A percentile compares a stretch with the other conserved stretches of the same genome.
Conservation (phyloP, 2,888 invertebrate genomes). For the Polyommatus iphigenia region DNA sequence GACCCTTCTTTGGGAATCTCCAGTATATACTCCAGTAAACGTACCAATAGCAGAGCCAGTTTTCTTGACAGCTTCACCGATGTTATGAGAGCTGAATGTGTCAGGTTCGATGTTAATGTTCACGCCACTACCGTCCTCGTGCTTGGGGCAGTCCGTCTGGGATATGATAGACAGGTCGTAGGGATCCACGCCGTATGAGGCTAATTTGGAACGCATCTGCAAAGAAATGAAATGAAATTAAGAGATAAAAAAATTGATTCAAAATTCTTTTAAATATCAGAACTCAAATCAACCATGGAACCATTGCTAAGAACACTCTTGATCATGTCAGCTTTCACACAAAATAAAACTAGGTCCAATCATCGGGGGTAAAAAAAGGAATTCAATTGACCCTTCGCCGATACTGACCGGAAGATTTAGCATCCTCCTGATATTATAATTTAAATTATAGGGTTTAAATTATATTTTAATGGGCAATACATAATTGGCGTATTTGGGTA, state of each 20-base stretch:
- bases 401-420: too few species aligned
- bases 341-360: too few species aligned
- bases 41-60: conserved; percentile 85
- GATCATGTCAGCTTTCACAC: too few species aligned
- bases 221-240: conserved; percentile 19
- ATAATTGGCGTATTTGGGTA: too few species aligned
- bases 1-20: too few species aligned
- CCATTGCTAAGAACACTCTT: too few species aligned
- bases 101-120: conserved; percentile 87
- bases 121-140: conserved; percentile 78
- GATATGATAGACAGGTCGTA: conserved; percentile 87
- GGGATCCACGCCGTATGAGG: conserved; percentile 85
- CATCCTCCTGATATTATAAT: too few species aligned
- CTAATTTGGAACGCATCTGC: conserved; percentile 83
- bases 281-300: too few species aligned
- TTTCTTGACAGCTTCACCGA: conserved; percentile 85
- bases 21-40: background rate
- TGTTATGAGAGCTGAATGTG: conserved; percentile 87
- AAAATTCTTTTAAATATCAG: background rate
- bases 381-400: too few species aligned
- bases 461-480: too few species aligned
- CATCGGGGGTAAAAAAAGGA: too few species aligned
- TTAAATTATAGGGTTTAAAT: too few species aligned
- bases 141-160: conserved; percentile 84
- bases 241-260: background rate